A percentile compares a stretch with the other conserved stretches of the same genome.
phyloP scores from a whole-genome alignment of 2,113 vertebrate genomes.

The Hydrochoerus hydrochaeris region DNA sequence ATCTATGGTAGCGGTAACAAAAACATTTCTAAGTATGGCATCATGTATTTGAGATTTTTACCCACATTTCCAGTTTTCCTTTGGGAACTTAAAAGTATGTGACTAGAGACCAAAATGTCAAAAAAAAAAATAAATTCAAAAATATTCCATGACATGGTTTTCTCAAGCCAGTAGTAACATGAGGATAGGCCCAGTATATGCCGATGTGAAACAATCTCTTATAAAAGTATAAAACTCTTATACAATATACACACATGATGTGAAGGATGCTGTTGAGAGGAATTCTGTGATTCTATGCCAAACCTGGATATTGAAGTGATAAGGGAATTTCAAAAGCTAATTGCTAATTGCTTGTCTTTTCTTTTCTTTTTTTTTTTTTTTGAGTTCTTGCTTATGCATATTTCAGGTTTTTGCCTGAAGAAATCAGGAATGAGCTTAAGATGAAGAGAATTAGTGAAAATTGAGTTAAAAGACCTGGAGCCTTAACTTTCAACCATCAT shows the following conservation, averaged over 20 bases:
- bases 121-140: background rate
- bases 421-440: constrained; percentile 22
- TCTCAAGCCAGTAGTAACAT: background rate
- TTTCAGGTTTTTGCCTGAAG: background rate
- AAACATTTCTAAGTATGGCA: background rate
- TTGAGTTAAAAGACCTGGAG: background rate
- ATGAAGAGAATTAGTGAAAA: background rate
- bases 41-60: constrained; percentile 29
- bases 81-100: background rate
- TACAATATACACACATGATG: background rate
- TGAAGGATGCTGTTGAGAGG: background rate
- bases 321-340: constrained; percentile 58
- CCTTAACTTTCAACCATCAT: background rate
- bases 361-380: background rate
- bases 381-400: constrained; percentile 12
- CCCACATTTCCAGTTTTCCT: background rate
- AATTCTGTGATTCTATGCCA: constrained; percentile 8
- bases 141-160: background rate
- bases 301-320: constrained; percentile 37
- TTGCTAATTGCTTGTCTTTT: constrained; percentile 31
- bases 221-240: background rate
- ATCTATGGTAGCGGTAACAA: background rate
- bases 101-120: background rate
- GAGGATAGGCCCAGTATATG: background rate
- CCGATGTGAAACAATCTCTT: constrained; percentile 15